These are phyloP conservation scores for Tetrax tetrax DNA, from an alignment of 2,113 vertebrate genomes.

Conservation along the genomic window DNA sequence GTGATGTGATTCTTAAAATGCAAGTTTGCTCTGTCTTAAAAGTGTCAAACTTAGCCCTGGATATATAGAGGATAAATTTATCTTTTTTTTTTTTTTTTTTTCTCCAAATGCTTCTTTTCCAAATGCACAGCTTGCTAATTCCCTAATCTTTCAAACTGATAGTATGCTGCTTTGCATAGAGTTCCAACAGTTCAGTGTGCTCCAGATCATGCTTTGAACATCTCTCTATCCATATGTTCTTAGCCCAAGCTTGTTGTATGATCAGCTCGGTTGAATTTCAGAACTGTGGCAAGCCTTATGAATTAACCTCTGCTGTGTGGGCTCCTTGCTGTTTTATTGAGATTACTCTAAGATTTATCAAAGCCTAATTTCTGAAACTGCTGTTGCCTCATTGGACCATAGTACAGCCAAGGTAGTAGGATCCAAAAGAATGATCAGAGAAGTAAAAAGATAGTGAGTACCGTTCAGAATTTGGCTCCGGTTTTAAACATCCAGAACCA, in stretches of 20 bases:
- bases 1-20: not conserved
- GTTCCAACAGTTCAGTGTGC: not conserved
- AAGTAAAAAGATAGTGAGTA: not conserved
- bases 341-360: not conserved
- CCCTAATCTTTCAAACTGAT: not conserved
- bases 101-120: not conserved
- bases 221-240: not conserved
- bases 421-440: not conserved
- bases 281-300: not conserved
- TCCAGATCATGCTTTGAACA: not conserved
- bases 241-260: not conserved
- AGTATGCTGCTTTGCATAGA: not conserved
- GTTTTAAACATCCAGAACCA: not conserved
- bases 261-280: not conserved
- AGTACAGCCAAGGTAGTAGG: not conserved
- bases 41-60: not conserved
- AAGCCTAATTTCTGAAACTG: not conserved
- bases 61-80: not conserved
- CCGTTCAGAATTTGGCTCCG: not conserved
- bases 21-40: not conserved
- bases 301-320: not conserved
- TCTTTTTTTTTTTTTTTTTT: not conserved
- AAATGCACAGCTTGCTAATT: not conserved
- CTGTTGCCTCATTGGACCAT: not conserved
- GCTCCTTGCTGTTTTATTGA: not conserved